Conservation (phyloP, 2,113 vertebrate species). For the Meriones unguiculatus region DNA sequence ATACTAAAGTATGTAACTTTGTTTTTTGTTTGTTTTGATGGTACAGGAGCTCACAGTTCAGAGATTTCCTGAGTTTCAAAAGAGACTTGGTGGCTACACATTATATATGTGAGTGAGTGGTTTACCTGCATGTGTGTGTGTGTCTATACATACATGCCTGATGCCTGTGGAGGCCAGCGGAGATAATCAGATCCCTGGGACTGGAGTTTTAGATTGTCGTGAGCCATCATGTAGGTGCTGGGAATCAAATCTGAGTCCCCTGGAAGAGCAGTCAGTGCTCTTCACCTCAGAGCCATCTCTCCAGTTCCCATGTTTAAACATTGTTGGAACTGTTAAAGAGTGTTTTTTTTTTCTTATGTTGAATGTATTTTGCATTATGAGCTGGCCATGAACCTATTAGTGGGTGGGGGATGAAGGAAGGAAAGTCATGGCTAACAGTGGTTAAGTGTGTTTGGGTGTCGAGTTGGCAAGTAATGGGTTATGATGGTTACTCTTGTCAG, state of each 20-base stretch:
- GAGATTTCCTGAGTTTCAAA: background rate
- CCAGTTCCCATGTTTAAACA: background rate
- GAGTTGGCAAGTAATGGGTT: background rate
- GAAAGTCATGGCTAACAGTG: background rate
- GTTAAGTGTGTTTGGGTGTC: background rate
- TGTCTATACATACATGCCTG: background rate
- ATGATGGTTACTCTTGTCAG: too few species aligned
- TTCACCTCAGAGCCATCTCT: background rate
- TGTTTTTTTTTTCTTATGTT: background rate
- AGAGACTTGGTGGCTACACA: background rate
- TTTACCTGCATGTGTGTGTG: background rate
- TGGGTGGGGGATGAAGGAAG: background rate
- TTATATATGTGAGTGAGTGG: background rate
- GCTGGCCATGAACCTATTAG: background rate
- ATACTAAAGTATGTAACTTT: background rate
- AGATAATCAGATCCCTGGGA: background rate
- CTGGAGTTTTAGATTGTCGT: background rate
- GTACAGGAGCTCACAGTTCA: background rate
- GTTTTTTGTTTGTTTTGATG: background rate
- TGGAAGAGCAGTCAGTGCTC: background rate
- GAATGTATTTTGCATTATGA: background rate
- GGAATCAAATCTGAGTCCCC: background rate
- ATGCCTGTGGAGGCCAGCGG: background rate
- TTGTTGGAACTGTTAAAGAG: background rate
- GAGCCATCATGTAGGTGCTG: too few species aligned